Conservation (phyloP, 2,797 vertebrate species). For the Molossus molossus region DNA sequence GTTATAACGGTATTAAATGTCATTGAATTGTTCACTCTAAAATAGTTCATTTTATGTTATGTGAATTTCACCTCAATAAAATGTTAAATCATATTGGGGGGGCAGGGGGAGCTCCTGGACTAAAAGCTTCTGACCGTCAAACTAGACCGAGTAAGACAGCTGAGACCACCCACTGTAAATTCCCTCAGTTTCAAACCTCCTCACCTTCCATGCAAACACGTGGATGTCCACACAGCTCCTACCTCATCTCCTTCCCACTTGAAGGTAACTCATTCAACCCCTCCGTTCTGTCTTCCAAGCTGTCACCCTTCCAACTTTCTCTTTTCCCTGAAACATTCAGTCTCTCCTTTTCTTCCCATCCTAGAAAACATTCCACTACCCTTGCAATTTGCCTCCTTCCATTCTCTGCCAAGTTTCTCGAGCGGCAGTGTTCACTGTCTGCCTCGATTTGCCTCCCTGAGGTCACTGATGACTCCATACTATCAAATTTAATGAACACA, state of each 20-base stretch:
- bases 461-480: neutral
- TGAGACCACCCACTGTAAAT: neutral
- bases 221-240: neutral
- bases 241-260: conserved; percentile 21
- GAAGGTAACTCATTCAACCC: neutral
- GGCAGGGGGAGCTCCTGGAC: neutral
- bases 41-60: neutral
- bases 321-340: neutral
- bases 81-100: neutral
- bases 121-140: neutral
- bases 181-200: neutral
- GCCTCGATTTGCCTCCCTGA: neutral
- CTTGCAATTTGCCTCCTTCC: neutral
- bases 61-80: neutral
- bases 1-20: conserved; percentile 13
- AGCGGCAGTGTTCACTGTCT: neutral
- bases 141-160: conserved; percentile 26
- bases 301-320: neutral
- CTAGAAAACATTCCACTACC: neutral
- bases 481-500: neutral
- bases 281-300: neutral
- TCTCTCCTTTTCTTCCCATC: neutral
- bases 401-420: neutral
- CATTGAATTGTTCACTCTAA: neutral
- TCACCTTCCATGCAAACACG: neutral